Evolutionary conservation across 2,888 invertebrate species (phyloP), one percentile per base, ranked within the genome.

Genomic region (Eupithecia inturbata): DNA sequence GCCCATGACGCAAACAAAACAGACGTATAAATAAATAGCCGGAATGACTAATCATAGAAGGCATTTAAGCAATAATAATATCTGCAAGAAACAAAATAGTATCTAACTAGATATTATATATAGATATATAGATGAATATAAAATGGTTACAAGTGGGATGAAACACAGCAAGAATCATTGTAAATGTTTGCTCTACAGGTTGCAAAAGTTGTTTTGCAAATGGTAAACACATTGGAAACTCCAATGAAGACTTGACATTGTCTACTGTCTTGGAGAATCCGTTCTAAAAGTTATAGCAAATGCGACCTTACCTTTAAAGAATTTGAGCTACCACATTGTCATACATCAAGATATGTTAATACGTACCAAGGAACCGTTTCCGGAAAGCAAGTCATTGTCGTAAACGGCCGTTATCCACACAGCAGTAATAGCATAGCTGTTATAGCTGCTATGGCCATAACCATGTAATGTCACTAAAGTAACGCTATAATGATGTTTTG

Each of bases 401-500:
- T 73, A 19, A 41, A 22, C 31, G 31, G 0, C 36, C 66, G 66
- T 66, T 39, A 66, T 66, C 5, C 60, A 71, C 64, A 69, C 41
- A 60, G 64, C 68, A 39, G 63, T 19, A 66, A 53, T 14, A 66
- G 71, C 64, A 53, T 10, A 14, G 28, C 87, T 82, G 88, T 85
- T 88, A 86, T 81, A 64, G 64, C 66, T 26, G 66, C 26, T 76
- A 73, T 49, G 60, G 66, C 73, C n/a, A 26, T 33, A 64, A 19
- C n/a, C n/a, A 41, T 66, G 62, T 62, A 62, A 62, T 62, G 39
- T 66, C 66, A 66, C 39, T 26, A 26, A 66, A 36, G 39, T 64
- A 36, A 62, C 62, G 80, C 77, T 82, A 81, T 84, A 85, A 86
- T 83, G 79, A 87, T 86, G 86, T 88, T 90, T 90, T 90, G 88